phyloP scores from a whole-genome alignment of 2,888 invertebrate genomes.

The Zootermopsis nevadensis region DNA sequence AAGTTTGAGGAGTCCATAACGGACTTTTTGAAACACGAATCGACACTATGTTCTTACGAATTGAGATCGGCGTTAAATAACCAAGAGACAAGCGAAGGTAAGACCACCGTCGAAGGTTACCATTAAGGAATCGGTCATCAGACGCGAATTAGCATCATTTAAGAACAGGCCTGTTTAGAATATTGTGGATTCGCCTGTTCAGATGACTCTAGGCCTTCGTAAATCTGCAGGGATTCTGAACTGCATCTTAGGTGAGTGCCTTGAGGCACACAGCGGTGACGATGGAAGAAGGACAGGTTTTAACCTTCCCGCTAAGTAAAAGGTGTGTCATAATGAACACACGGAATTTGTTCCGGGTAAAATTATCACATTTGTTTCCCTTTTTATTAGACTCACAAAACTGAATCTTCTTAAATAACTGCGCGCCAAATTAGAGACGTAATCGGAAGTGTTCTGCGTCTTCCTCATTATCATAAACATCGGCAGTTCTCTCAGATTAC shows the following conservation, averaged over 20 bases:
- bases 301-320: constrained; percentile 1
- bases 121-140: neutral
- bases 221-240: constrained; percentile 16
- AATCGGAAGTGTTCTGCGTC: too few relatives aligned
- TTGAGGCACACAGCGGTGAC: constrained; percentile 19
- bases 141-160: neutral
- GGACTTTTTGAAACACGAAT: neutral
- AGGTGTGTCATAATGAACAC: neutral
- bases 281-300: constrained; percentile 22
- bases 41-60: too few relatives aligned
- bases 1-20: too few relatives aligned
- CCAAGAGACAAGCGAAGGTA: too few relatives aligned
- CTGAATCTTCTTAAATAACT: neutral
- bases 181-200: neutral
- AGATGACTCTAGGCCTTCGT: constrained; percentile 15
- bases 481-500: too few relatives aligned
- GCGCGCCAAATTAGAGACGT: too few relatives aligned
- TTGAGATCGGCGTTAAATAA: too few relatives aligned
- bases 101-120: neutral
- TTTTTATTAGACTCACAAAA: too few relatives aligned
- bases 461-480: too few relatives aligned
- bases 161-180: neutral
- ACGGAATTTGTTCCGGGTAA: neutral
- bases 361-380: too few relatives aligned
- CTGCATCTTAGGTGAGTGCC: constrained; percentile 18